These are phyloP conservation scores for Cygnus atratus DNA, from an alignment of 2,113 vertebrate species.

Conservation along the genomic window DNA sequence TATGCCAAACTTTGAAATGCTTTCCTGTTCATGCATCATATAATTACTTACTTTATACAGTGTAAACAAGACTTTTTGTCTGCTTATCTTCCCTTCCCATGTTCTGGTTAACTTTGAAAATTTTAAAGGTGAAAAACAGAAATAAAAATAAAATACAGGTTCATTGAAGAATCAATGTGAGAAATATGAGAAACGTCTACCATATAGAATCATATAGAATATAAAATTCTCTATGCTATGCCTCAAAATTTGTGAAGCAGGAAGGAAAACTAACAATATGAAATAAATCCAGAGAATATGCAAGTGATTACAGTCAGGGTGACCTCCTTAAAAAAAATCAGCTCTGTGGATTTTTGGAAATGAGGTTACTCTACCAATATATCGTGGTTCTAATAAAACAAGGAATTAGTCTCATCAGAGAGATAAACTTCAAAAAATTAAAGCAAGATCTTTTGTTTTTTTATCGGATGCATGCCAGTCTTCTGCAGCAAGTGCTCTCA, in stretches of 20 bases:
- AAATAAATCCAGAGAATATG: background rate
- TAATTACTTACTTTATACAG: background rate
- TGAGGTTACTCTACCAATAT: background rate
- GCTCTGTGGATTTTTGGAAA: background rate
- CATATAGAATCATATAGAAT: background rate
- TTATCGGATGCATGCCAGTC: background rate
- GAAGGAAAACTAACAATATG: background rate
- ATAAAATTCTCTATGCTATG: background rate
- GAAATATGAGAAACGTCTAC: background rate
- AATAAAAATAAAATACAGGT: background rate
- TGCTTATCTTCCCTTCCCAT: background rate
- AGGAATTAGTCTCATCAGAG: background rate
- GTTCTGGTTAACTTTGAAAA: background rate
- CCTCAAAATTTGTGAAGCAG: background rate
- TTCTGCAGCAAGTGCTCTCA: background rate
- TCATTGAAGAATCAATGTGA: background rate
- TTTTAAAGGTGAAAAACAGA: background rate
- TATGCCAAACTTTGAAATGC: background rate
- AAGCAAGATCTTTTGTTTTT: background rate
- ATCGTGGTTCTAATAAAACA: background rate
- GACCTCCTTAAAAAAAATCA: background rate
- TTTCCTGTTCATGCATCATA: conserved; percentile 1
- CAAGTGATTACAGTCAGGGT: background rate
- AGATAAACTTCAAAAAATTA: background rate
- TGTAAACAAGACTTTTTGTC: background rate